Percentiles rank a stretch among this genome's conserved stretches.
Conservation (phyloP, 2,113 vertebrate genomes). For the Apteryx mantelli region DNA sequence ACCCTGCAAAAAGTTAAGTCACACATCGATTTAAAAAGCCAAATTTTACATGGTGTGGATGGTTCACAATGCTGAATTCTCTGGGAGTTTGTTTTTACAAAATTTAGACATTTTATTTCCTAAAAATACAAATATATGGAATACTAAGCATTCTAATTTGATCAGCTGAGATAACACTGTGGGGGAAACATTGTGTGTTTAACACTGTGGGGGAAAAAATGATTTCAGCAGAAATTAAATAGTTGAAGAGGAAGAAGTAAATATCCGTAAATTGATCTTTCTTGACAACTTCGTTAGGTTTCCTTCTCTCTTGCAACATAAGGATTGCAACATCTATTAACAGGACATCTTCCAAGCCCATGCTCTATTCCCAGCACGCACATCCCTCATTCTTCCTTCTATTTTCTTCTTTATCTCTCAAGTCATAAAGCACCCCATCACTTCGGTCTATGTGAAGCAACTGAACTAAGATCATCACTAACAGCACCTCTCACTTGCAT, state of each 20-base stretch:
- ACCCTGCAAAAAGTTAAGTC: background rate
- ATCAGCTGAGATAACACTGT: background rate
- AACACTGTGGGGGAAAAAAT: background rate
- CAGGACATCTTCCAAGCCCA: background rate
- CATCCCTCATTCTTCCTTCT: background rate
- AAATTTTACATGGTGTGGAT: accelerated
- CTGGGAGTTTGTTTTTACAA: background rate
- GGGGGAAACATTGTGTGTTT: background rate
- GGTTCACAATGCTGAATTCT: background rate
- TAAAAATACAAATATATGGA: background rate
- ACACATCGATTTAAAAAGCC: background rate
- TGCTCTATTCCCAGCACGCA: background rate
- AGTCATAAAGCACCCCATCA: background rate
- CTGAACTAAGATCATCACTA: background rate
- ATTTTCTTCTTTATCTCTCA: background rate
- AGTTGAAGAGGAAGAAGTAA: background rate
- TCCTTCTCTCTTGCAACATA: background rate
- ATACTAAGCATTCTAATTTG: background rate
- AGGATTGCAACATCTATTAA: background rate
- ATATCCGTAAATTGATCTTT: background rate
- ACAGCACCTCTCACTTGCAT: background rate
- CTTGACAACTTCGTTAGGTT: background rate
- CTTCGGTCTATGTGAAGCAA: background rate
- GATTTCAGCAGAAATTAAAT: background rate
- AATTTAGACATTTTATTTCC: background rate